phyloP scores from a whole-genome alignment of 2,113 vertebrate genomes.

The Pseudopipra pipra region DNA sequence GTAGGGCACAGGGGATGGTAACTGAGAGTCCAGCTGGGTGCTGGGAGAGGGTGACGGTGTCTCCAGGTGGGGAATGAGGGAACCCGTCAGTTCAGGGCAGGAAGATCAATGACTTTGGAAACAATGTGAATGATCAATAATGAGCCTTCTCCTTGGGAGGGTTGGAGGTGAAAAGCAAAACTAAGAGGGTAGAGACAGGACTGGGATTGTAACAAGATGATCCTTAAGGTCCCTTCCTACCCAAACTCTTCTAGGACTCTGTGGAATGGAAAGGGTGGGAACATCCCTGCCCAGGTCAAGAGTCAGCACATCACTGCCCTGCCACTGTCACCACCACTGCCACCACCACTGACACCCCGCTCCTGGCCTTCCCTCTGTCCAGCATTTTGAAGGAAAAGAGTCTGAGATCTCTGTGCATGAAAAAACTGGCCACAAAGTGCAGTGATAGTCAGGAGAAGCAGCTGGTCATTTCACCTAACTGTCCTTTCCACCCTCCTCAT shows the following conservation, averaged over 20 bases:
- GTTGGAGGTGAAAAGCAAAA: neutral
- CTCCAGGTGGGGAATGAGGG: neutral
- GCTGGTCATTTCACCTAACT: neutral
- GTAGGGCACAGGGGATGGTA: accelerated
- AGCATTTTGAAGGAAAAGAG: neutral
- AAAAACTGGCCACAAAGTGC: neutral
- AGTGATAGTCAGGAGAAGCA: neutral
- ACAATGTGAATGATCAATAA: too few species aligned
- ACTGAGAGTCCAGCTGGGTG: neutral
- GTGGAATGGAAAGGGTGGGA: neutral
- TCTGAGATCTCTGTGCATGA: neutral
- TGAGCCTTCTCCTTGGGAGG: neutral
- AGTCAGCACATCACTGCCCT: neutral
- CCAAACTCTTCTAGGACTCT: neutral
- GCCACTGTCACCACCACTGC: neutral
- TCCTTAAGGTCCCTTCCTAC: neutral
- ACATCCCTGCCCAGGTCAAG: neutral
- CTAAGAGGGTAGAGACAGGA: neutral
- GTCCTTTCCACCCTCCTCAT: neutral
- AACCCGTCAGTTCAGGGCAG: neutral
- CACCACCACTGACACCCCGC: neutral
- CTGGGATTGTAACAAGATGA: neutral
- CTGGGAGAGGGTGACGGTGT: neutral
- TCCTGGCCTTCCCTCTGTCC: neutral
- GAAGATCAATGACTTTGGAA: neutral